Base-by-base conservation (phyloP, 2,888 invertebrate species). In the Apotomis turbidana region DNA sequence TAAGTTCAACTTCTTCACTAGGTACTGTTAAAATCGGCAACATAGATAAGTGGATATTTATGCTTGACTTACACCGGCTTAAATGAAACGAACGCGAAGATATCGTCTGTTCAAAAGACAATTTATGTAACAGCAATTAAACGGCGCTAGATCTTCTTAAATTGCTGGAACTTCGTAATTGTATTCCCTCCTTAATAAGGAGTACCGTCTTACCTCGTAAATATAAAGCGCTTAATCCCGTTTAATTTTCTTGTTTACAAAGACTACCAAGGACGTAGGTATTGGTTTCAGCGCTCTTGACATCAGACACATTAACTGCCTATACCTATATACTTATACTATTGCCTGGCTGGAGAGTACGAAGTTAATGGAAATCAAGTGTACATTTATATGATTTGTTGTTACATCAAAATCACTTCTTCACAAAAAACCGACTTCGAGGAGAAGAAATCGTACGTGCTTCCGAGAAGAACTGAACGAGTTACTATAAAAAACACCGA, bases 101-200 rank as follows among this genome's bases (percentile, higher is more conserved):
- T 87, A 88, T 88, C 87, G 89, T 89, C 86, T 86, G 86, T 86
- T 87, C 86, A 81, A 82, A 85, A 83, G 83, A 86, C 85, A 89
- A 89, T 89, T 90, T 88, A 90, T 88, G 85, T 82, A 78, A 80
- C 78, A 85, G 87, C 85, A 90, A 90, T 90, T 90, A 89, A 88
- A 88, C 83, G 85, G 81, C 81, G 81, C 83, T 87, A 87, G 85
- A 88, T 89, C 88, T 89, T 82, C 87, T 86, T 87, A 87, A 89
- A 88, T 88, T 87, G 87, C 87, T 87, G 84, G 84, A 81, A 87
- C 85, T 87, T 87, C 84, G 87, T 89, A 90, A 90, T 90, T 89
- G 89, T 90, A 87, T 88, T 88, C 83, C 73, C 81, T 82, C 82
- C 83, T 87, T 88, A 88, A 85, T 88, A 87, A 87, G 86, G 83